phyloP scores from a whole-genome alignment of 2,113 vertebrate species.

The Siniperca chuatsi region DNA sequence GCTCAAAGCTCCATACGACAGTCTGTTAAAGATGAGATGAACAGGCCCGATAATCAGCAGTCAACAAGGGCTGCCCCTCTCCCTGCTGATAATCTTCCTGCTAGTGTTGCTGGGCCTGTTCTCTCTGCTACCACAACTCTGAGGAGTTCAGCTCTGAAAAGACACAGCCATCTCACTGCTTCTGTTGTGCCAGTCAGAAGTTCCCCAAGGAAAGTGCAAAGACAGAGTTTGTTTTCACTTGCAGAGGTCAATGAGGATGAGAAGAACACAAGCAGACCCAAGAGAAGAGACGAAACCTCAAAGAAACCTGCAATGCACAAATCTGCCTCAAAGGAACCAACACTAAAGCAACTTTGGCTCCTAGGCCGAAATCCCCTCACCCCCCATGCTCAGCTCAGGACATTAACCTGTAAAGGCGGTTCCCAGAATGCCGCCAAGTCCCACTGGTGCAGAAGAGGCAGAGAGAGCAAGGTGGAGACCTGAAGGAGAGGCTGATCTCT shows the following conservation, averaged over 20 bases:
- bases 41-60: not conserved
- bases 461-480: not conserved
- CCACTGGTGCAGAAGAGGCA: constrained; percentile 18
- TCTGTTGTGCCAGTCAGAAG: not conserved
- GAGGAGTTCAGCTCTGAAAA: not conserved
- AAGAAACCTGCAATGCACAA: constrained; percentile 4
- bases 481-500: not conserved
- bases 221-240: not conserved
- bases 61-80: not conserved
- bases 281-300: constrained; percentile 1
- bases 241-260: constrained; percentile 19
- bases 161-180: not conserved
- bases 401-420: not conserved
- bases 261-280: not conserved
- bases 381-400: constrained; percentile 3
- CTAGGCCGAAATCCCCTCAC: not conserved
- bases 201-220: not conserved
- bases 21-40: not conserved
- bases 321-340: not conserved
- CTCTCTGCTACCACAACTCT: not conserved
- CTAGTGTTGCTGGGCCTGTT: not conserved
- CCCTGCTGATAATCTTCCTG: not conserved
- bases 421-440: not conserved
- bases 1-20: not conserved
- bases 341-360: not conserved